Evolutionary conservation across 2,888 invertebrate genomes (phyloP), one percentile per base, ranked within the genome.

Genomic region (Raillietiella orientalis): DNA sequence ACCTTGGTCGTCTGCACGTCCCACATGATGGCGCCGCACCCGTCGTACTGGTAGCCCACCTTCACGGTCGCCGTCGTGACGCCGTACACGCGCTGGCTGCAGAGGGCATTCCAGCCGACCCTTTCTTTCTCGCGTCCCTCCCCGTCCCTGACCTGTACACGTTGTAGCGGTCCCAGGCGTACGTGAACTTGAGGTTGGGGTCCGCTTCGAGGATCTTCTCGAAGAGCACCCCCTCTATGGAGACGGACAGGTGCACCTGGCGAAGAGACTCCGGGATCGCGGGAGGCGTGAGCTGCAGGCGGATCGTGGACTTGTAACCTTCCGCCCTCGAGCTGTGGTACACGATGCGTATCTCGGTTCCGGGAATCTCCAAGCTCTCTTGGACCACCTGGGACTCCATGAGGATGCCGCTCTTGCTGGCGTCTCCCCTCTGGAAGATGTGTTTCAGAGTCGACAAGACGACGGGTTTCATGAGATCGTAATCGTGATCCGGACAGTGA

Each of bases 121-220:
- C n/a, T n/a, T n/a, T n/a, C n/a, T n/a, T n/a, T n/a, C n/a, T n/a
- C n/a, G n/a, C n/a, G n/a, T n/a, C n/a, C n/a, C n/a, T n/a, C n/a
- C n/a, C n/a, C n/a, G n/a, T n/a, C n/a, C n/a, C 13, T 22, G 5
- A 22, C 22, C 22, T 22, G 50, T 93, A 96, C 21, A 87, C 84
- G 46, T 96, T 93, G 32, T 79, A 58, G 45, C 87, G 75, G 47
- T 87, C 84, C 96, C 96, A 99, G 3, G 84, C 75, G 44, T 87
- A 96, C 5, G 75, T 79, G 47, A 87, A 84, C 26, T 72, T 74
- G 30, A 96, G 53, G 43, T 79, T 74, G 1, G 87, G 77, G 47
- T 87, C 87, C 1, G 93, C 87, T 48, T 90, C 90, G 45, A 93
- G 87, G 2, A 69, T 66, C 46, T 72, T 71, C 9, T 77, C 69